These are phyloP conservation scores for Decapterus maruadsi DNA, from an alignment of 2,797 vertebrate genomes.

Conservation along the genomic window DNA sequence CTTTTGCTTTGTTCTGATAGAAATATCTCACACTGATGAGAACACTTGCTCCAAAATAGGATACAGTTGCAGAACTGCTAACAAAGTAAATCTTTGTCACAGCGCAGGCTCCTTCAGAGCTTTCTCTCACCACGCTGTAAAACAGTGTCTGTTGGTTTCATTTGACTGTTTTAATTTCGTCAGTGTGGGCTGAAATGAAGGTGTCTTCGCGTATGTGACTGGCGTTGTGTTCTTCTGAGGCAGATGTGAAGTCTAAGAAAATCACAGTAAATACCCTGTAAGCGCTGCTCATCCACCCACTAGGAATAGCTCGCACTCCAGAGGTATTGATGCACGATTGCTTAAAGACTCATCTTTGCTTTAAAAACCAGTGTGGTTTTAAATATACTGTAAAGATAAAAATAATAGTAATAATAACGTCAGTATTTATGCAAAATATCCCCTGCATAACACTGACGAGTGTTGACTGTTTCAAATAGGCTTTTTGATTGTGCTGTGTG, in stretches of 20 bases:
- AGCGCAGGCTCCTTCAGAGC: slow-evolving; percentile 17
- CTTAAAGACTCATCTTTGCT: neutral
- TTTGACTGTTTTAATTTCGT: slow-evolving; percentile 37
- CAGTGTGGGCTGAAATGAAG: slow-evolving; percentile 35
- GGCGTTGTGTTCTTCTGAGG: slow-evolving; percentile 17
- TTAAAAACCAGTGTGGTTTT: neutral
- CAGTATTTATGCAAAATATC: neutral
- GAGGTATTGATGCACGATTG: slow-evolving; percentile 6
- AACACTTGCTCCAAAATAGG: slow-evolving; percentile 47
- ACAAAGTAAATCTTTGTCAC: slow-evolving; percentile 34
- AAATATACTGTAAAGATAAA: neutral
- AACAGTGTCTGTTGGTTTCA: slow-evolving; percentile 26
- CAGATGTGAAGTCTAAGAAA: slow-evolving; percentile 33
- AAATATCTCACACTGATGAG: slow-evolving; percentile 56
- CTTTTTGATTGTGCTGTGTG: slow-evolving; percentile 19
- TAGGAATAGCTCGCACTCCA: slow-evolving; percentile 42
- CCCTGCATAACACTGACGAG: slow-evolving; percentile 14
- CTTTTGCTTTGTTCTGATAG: slow-evolving; percentile 60
- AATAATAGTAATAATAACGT: neutral
- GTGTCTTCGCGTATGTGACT: slow-evolving; percentile 15
- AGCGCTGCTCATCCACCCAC: slow-evolving; percentile 44
- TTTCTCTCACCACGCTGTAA: slow-evolving; percentile 32
- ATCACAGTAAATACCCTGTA: slow-evolving; percentile 44
- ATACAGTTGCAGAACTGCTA: slow-evolving; percentile 36
- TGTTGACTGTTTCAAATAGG: slow-evolving; percentile 30